Evolutionary conservation across 2,113 vertebrate genomes (phyloP).

Genomic region (Oncorhynchus mykiss): DNA sequence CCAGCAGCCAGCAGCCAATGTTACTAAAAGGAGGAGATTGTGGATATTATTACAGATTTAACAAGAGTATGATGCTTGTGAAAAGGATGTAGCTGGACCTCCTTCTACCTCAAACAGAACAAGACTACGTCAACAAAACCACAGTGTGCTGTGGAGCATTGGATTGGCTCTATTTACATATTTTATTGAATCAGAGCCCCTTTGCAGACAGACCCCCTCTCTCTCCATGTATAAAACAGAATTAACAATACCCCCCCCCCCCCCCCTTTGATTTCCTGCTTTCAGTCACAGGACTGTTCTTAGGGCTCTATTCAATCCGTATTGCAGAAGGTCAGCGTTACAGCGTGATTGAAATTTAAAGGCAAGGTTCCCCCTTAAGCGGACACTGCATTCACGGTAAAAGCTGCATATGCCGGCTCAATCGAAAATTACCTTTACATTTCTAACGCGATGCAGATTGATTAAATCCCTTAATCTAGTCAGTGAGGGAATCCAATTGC

Average conservation of each 20-base stretch:
- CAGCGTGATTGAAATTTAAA: too few relatives aligned
- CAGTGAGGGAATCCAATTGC: conserved; percentile 1
- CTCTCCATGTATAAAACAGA: conserved; percentile 13
- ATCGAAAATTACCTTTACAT: too few relatives aligned
- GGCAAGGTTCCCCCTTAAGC: too few relatives aligned
- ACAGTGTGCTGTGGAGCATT: conserved; percentile 14
- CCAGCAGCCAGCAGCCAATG: neutral
- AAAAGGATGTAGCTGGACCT: conserved; percentile 18
- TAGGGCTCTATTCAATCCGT: conserved; percentile 12
- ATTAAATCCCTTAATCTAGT: too few relatives aligned
- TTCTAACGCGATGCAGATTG: too few relatives aligned
- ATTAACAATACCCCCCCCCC: conserved; percentile 17
- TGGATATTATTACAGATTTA: conserved; percentile 17
- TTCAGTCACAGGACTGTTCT: conserved; percentile 36
- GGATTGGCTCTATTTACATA: conserved; percentile 26
- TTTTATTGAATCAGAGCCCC: conserved; percentile 52
- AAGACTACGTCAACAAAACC: conserved; percentile 22
- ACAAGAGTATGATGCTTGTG: conserved; percentile 14
- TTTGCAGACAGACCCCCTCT: conserved; percentile 13
- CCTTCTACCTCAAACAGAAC: conserved; percentile 10
- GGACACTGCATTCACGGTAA: too few relatives aligned
- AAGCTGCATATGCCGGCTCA: too few relatives aligned
- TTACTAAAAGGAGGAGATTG: conserved; percentile 18
- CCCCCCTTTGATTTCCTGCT: conserved; percentile 42
- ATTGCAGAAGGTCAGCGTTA: neutral